phyloP scores from a whole-genome alignment of 2,888 invertebrate species.

The Aphelenchoides bicaudatus region DNA sequence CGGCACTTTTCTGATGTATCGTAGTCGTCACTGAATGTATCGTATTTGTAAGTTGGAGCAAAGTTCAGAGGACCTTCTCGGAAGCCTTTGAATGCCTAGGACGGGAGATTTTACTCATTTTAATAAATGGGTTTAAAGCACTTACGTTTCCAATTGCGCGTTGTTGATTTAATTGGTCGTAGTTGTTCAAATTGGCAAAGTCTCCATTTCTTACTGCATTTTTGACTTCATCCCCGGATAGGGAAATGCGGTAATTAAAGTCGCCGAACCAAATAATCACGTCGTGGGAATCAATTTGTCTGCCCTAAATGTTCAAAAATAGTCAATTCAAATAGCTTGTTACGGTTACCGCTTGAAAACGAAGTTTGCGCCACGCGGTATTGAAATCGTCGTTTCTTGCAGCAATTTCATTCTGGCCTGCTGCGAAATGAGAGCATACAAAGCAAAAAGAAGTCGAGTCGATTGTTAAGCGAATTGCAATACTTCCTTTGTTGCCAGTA shows the following conservation, averaged over 20 bases:
- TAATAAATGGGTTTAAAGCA: neutral
- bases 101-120: neutral
- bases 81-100: constrained; percentile 81
- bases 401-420: constrained; percentile 87
- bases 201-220: constrained; percentile 75
- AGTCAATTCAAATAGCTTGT: neutral
- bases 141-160: constrained; percentile 61
- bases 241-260: constrained; percentile 94
- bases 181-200: constrained; percentile 73
- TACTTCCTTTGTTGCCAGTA: constrained; percentile 68
- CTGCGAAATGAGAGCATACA: constrained; percentile 97
- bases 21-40: constrained; percentile 94
- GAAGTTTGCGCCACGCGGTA: constrained; percentile 81
- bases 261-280: constrained; percentile 99
- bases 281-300: constrained; percentile 88
- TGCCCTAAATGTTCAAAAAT: constrained; percentile 66
- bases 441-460: constrained; percentile 92
- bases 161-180: constrained; percentile 77
- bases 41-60: constrained; percentile 96
- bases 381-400: constrained; percentile 94
- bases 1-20: constrained; percentile 97
- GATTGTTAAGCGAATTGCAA: constrained; percentile 69
- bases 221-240: constrained; percentile 75
- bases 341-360: constrained; percentile 59
- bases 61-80: constrained; percentile 85